phyloP scores from a whole-genome alignment of 2,113 vertebrate species.

The Thinocorus orbignyianus region DNA sequence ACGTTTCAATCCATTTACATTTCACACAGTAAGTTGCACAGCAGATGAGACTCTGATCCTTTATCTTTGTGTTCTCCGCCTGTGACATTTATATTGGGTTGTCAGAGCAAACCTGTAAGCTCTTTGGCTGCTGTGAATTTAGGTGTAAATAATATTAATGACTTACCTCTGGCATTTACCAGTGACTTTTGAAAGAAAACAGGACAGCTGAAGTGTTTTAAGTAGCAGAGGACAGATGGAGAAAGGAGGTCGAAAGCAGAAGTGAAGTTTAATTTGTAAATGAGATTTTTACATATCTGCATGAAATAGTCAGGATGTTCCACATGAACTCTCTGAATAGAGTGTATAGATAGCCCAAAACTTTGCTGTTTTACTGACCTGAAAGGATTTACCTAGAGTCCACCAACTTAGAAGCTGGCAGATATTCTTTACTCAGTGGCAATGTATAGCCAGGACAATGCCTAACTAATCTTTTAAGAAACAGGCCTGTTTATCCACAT shows the following conservation, averaged over 20 bases:
- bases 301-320: not conserved
- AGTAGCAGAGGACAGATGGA: not conserved
- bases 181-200: not conserved
- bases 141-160: not conserved
- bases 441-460: not conserved
- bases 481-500: not conserved
- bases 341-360: not conserved
- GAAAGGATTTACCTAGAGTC: not conserved
- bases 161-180: not conserved
- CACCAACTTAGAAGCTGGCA: not conserved
- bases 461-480: not conserved
- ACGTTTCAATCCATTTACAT: not conserved
- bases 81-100: not conserved
- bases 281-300: not conserved
- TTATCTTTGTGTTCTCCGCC: not conserved
- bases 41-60: not conserved
- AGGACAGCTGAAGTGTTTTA: not conserved
- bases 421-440: not conserved
- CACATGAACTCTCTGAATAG: not conserved
- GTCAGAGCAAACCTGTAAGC: not conserved
- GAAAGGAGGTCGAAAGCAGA: not conserved
- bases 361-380: not conserved
- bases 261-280: not conserved
- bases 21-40: not conserved
- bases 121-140: not conserved